Evolutionary conservation across 1,140 invertebrate species (phyloP).

Genomic region (Nephotettix cincticeps): DNA sequence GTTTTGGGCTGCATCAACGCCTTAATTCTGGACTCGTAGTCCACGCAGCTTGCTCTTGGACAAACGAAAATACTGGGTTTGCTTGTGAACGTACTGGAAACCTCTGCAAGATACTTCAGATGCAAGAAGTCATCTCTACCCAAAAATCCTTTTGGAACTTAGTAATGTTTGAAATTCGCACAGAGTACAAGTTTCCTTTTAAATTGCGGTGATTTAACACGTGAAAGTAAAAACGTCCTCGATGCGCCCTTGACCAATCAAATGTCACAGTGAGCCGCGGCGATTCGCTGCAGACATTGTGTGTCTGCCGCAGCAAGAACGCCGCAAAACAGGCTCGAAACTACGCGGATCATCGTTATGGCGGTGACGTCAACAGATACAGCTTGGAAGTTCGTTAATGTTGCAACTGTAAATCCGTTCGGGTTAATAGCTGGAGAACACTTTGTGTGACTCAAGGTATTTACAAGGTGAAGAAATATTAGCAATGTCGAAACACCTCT

Average conservation of each 20-base stretch:
- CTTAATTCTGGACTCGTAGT: constrained; percentile 76
- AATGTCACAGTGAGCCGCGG: not conserved
- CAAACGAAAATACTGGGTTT: constrained; percentile 89
- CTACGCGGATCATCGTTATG: too few relatives aligned
- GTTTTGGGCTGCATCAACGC: constrained; percentile 86
- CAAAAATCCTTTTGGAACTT: too few relatives aligned
- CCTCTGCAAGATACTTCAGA: constrained; percentile 70
- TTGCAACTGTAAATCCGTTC: too few relatives aligned
- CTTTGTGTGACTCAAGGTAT: too few relatives aligned
- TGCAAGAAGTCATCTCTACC: constrained; percentile 82
- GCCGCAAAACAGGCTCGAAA: not conserved
- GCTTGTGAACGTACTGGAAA: constrained; percentile 88
- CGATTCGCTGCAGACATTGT: not conserved
- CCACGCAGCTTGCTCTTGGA: constrained; percentile 69
- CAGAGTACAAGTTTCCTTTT: too few relatives aligned
- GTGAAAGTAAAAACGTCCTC: not conserved
- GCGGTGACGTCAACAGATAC: too few relatives aligned
- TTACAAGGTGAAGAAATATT: too few relatives aligned
- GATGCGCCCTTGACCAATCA: not conserved
- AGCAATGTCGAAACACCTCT: too few relatives aligned
- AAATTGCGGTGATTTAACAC: not conserved
- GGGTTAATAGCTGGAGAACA: too few relatives aligned
- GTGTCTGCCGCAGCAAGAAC: not conserved
- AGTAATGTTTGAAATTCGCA: too few relatives aligned
- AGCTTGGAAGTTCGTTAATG: too few relatives aligned